Percentiles rank a stretch among this genome's conserved stretches.
Conservation (phyloP, 2,797 vertebrate genomes). For the Hydrolagus colliei region DNA sequence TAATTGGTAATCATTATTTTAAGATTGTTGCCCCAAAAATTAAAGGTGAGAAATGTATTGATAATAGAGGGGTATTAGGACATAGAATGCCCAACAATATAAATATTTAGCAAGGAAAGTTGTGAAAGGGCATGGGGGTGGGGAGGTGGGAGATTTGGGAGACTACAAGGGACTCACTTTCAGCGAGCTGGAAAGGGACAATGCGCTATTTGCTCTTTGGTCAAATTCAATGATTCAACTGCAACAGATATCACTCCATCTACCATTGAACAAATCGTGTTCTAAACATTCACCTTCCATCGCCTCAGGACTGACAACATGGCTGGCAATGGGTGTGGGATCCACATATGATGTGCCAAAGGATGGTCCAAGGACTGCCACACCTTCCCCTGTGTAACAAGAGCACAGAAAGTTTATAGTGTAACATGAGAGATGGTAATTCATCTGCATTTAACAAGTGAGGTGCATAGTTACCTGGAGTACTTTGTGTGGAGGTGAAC, state of each 20-base stretch:
- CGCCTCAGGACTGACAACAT: slow-evolving; percentile 55
- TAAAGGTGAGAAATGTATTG: too few species aligned
- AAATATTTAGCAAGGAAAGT: too few species aligned
- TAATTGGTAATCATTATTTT: too few species aligned
- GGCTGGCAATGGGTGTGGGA: slow-evolving; percentile 51
- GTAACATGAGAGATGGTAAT: neutral
- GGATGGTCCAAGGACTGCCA: slow-evolving; percentile 40
- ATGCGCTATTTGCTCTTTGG: too few species aligned
- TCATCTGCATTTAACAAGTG: neutral
- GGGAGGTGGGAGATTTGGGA: too few species aligned
- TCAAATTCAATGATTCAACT: too few species aligned
- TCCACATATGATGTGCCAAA: slow-evolving; percentile 48
- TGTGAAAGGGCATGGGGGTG: too few species aligned
- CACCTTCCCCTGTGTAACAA: slow-evolving; percentile 43
- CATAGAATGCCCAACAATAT: too few species aligned
- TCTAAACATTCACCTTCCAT: slow-evolving; percentile 65
- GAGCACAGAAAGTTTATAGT: neutral
- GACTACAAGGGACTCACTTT: too few species aligned
- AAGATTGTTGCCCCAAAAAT: too few species aligned
- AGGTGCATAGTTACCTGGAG: neutral
- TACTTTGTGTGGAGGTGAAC: neutral
- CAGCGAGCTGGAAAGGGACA: too few species aligned
- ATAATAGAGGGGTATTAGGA: too few species aligned
- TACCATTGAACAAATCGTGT: neutral
- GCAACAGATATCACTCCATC: neutral